Percentiles rank a stretch among this genome's conserved stretches.
Conservation (phyloP, 1,140 invertebrate genomes). For the Drosophila kikkawai region DNA sequence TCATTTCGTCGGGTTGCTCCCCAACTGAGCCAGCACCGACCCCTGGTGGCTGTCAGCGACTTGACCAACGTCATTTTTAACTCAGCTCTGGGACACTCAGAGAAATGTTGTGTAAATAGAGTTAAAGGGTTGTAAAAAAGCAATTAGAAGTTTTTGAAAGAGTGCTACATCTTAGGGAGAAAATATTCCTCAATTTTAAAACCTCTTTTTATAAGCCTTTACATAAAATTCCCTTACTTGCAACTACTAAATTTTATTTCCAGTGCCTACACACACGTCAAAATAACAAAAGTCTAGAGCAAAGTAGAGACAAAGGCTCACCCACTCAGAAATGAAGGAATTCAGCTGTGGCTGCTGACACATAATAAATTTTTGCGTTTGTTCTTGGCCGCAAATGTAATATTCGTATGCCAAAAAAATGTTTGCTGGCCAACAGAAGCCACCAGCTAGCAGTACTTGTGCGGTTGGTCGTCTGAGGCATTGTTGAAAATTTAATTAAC, state of each 20-base stretch:
- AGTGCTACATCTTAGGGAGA: too few species aligned
- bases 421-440: conserved; percentile 26
- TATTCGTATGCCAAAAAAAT: conserved; percentile 49
- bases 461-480: conserved; percentile 25
- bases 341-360: conserved; percentile 59
- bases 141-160: too few species aligned
- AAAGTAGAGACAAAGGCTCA: conserved; percentile 12
- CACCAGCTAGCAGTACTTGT: conserved; percentile 18
- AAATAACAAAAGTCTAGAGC: conserved; percentile 5
- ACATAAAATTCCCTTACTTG: neutral
- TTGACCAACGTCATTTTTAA: conserved; percentile 67
- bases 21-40: conserved; percentile 32
- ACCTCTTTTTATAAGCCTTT: neutral
- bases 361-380: conserved; percentile 71
- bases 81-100: neutral
- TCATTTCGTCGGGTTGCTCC: conserved; percentile 38
- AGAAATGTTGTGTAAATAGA: neutral
- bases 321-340: conserved; percentile 31
- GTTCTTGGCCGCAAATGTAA: conserved; percentile 55
- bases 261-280: conserved; percentile 8
- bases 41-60: conserved; percentile 49
- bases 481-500: conserved; percentile 78
- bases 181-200: too few species aligned
- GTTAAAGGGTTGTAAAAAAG: too few species aligned
- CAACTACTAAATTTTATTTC: neutral